Evolutionary conservation across 2,888 invertebrate genomes (phyloP), one percentile per base, ranked within the genome.

Genomic region (Ceramica pisi): DNA sequence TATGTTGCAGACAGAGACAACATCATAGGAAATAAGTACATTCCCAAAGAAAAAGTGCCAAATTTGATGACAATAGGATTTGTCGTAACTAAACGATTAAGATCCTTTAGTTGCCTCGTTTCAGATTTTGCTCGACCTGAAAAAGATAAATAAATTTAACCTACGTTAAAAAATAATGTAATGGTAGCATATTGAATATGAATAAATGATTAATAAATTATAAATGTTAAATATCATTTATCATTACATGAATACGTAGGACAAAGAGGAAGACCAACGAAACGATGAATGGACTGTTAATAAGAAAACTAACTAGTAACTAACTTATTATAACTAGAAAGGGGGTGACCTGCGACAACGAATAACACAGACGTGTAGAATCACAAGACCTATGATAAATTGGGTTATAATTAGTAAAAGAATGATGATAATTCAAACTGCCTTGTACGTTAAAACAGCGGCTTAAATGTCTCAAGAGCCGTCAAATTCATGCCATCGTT

Each of bases 11-110:
- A 66, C 8, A 80, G 14, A 9, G 78, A 78, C 26, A 78, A 21
- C 76, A 78, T 70, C 81, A 78, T 80, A 16, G 78, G 78, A 10
- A 78, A 80, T 6, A 78, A 63, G 26, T 80, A 80, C 78, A 78
- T 80, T 60, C 78, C 81, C 41, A 78, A 26, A 10, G 81, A 62
- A 59, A 79, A 77, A n/a, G 67, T 81, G 23, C 81, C 65, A 35
- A 79, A 77, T 77, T 71, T 81, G 5, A 79, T 81, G 16, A 71
- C 72, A 9, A 79, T 67, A 7, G 79, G 79, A 63, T 81, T 81
- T 7, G 78, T 77, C 2, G 71, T 77, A 16, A 79, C 81, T 38
- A 79, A 65, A 35, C 84, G 76, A 38, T 76, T 67, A 0, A 85
- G 60, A 44, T 85, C 84, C 50, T 75, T 82, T 21, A 81, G 16